Evolutionary conservation across 2,888 invertebrate genomes (phyloP).

Genomic region (Synergus gifuensis): DNA sequence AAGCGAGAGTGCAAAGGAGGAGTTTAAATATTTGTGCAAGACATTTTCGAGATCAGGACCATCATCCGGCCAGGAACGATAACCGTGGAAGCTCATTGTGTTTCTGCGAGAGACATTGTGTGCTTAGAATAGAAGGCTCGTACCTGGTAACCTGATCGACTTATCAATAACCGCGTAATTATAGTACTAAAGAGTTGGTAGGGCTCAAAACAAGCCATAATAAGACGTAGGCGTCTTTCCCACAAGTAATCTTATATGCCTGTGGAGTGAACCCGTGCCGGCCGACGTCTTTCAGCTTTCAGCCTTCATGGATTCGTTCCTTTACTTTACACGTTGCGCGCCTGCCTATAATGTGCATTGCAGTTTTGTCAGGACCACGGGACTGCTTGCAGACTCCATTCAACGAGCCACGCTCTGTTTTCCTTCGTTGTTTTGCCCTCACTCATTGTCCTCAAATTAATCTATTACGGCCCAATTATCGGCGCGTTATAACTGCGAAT

Average conservation of each 20-base stretch:
- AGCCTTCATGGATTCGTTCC: constrained; percentile 59
- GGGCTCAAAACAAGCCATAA: constrained; percentile 78
- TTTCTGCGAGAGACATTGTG: constrained; percentile 50
- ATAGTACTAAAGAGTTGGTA: constrained; percentile 77
- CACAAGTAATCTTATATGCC: constrained; percentile 77
- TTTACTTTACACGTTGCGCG: constrained; percentile 42
- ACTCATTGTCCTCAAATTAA: constrained; percentile 61
- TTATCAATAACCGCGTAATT: constrained; percentile 78
- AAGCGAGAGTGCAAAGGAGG: not conserved
- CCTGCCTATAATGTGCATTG: constrained; percentile 48
- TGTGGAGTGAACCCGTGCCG: constrained; percentile 71
- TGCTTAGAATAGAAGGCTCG: constrained; percentile 54
- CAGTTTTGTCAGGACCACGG: constrained; percentile 56
- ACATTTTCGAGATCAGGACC: constrained; percentile 29
- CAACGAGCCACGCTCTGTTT: constrained; percentile 57
- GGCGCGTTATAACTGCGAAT: constrained; percentile 55
- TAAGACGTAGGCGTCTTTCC: constrained; percentile 77
- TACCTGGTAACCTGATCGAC: constrained; percentile 75
- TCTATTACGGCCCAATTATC: constrained; percentile 76
- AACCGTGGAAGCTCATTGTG: constrained; percentile 49
- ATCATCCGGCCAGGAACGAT: constrained; percentile 38
- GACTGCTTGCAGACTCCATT: constrained; percentile 62
- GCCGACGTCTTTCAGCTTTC: constrained; percentile 71
- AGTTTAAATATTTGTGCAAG: constrained; percentile 34
- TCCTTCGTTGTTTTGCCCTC: constrained; percentile 57